Percentiles rank a stretch among this genome's conserved stretches.
Conservation (phyloP, 2,113 vertebrate species). For the Clarias macrocephalus region DNA sequence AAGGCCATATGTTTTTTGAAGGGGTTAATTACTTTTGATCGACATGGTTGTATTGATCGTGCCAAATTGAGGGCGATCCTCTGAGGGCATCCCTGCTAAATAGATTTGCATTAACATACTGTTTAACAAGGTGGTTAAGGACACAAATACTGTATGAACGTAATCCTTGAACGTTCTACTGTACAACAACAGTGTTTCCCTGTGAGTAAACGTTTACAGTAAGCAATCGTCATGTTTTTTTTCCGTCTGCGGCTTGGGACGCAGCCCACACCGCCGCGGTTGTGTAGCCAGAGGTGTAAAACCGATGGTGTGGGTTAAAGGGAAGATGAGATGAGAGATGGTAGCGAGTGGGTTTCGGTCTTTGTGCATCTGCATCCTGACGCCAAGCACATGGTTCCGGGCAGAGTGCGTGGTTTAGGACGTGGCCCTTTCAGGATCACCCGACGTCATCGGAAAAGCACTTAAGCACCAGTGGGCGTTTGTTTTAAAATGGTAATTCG, state of each 20-base stretch:
- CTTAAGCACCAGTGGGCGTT: background rate
- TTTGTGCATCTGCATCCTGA: background rate
- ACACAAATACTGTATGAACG: too few relatives aligned
- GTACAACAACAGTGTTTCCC: background rate
- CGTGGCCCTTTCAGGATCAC: background rate
- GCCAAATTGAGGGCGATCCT: too few relatives aligned
- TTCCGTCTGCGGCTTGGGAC: background rate
- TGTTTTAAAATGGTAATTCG: background rate
- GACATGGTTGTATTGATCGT: too few relatives aligned
- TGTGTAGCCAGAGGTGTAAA: background rate
- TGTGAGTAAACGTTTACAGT: background rate
- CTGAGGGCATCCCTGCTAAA: too few relatives aligned
- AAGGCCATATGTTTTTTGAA: too few relatives aligned
- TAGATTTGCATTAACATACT: too few relatives aligned
- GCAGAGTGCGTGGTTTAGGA: background rate
- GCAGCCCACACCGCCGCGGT: background rate
- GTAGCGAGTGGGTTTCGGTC: background rate
- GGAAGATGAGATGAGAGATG: background rate
- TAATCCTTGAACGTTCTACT: too few relatives aligned
- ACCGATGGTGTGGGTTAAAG: background rate
- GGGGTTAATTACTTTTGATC: too few relatives aligned
- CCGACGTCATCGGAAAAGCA: background rate
- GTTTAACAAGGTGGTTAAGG: too few relatives aligned
- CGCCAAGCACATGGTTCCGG: background rate
- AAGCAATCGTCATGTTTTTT: too few relatives aligned